These are phyloP conservation scores for Andrena praecox DNA, from an alignment of 2,888 invertebrate genomes.

Conservation along the genomic window DNA sequence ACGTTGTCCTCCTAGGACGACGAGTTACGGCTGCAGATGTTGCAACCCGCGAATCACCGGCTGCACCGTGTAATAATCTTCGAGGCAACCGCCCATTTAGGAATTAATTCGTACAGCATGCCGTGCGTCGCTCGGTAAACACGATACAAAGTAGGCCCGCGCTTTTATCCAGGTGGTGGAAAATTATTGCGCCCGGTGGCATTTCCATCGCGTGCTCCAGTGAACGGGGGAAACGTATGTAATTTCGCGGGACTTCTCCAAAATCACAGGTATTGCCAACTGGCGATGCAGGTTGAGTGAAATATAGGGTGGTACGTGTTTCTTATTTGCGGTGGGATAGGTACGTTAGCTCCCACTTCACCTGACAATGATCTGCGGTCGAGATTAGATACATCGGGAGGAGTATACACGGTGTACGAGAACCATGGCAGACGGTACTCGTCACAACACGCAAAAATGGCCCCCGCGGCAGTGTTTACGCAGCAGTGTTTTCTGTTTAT, in stretches of 20 bases:
- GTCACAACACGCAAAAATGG: too few species aligned
- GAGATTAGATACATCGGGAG: too few species aligned
- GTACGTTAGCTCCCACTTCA: too few species aligned
- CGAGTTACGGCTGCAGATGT: constrained; percentile 61
- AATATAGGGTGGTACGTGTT: too few species aligned
- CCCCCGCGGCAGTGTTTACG: too few species aligned
- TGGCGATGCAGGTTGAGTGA: background rate
- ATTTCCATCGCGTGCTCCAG: background rate
- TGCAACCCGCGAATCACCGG: constrained; percentile 56
- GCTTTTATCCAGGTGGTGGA: background rate
- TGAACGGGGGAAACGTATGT: too few species aligned
- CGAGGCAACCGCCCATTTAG: constrained; percentile 23
- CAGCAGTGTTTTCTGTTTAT: too few species aligned
- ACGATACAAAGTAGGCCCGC: background rate
- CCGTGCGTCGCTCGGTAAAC: background rate
- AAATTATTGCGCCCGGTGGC: background rate
- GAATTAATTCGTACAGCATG: constrained; percentile 46
- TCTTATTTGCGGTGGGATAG: too few species aligned
- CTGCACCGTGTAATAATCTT: constrained; percentile 35
- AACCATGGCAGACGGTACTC: too few species aligned
- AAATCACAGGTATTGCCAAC: background rate
- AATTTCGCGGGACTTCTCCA: background rate
- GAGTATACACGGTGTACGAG: too few species aligned
- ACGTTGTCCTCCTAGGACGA: constrained; percentile 55
- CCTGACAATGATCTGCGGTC: too few species aligned